A percentile compares a stretch with the other conserved stretches of the same genome.
phyloP scores from a whole-genome alignment of 1,140 invertebrate species.

The Trinorchestia longiramus region DNA sequence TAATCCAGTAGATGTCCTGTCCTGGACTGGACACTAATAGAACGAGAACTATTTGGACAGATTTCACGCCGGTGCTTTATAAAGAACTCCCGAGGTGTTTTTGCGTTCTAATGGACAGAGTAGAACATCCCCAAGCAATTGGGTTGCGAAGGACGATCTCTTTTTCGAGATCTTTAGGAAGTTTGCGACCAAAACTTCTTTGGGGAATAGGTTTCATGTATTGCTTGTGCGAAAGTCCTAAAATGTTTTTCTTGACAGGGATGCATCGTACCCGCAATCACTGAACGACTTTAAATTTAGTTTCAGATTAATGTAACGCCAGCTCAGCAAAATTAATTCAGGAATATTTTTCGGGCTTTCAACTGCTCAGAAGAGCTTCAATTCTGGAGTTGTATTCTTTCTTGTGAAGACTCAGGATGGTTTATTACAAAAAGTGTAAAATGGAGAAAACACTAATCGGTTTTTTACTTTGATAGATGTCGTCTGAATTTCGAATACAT shows the following conservation, averaged over 20 bases:
- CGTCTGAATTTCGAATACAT: neutral
- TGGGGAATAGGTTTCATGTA: neutral
- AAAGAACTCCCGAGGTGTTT: slow-evolving; percentile 16
- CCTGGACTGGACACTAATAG: neutral
- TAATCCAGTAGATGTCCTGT: slow-evolving; percentile 22
- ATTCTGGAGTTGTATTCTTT: neutral
- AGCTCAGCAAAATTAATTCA: neutral
- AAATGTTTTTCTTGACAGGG: neutral
- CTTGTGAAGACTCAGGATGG: neutral
- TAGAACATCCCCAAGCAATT: neutral
- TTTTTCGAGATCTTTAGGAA: neutral
- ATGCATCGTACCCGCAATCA: neutral
- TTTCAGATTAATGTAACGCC: neutral
- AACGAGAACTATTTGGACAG: slow-evolving; percentile 22
- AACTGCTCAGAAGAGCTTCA: neutral
- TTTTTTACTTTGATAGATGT: no score
- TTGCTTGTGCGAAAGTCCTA: neutral
- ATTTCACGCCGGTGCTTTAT: slow-evolving; percentile 24
- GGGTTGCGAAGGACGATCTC: neutral
- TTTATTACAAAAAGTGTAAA: neutral
- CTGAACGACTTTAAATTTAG: neutral
- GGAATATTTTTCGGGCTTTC: neutral
- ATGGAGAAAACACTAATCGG: neutral
- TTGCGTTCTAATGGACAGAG: slow-evolving; percentile 1
- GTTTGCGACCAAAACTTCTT: neutral